phyloP scores from a whole-genome alignment of 1,140 invertebrate species.

The Solenopsis fugax region DNA sequence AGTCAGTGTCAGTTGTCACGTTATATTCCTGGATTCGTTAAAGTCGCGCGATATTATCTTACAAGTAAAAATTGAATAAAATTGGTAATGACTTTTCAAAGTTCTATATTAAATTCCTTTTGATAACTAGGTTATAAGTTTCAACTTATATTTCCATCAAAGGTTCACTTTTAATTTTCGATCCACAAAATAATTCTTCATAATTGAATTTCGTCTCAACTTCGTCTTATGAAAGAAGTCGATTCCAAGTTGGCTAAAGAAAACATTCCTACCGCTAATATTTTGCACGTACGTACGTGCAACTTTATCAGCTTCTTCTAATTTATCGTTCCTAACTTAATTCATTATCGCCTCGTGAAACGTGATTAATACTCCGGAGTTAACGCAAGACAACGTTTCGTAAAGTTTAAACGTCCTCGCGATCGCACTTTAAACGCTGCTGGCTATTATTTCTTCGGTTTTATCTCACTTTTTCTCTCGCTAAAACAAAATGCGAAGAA shows the following conservation, averaged over 20 bases:
- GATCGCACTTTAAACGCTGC: neutral
- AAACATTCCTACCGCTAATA: conserved; percentile 20
- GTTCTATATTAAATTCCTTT: conserved; percentile 31
- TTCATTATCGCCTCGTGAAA: conserved; percentile 2
- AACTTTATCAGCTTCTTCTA: neutral
- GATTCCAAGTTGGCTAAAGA: conserved; percentile 17
- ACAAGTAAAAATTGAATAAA: neutral
- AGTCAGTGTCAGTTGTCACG: neutral
- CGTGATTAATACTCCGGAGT: neutral
- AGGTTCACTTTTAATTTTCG: conserved; percentile 42
- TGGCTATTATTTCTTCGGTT: neutral
- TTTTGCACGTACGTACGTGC: neutral
- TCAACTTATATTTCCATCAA: conserved; percentile 18
- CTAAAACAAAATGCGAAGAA: neutral
- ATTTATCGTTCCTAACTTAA: conserved; percentile 21
- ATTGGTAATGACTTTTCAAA: conserved; percentile 34
- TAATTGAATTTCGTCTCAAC: conserved; percentile 34
- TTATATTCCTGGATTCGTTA: conserved; percentile 3
- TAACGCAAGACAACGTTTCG: neutral
- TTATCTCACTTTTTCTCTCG: neutral
- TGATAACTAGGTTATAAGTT: neutral
- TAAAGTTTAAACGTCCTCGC: neutral
- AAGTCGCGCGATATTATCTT: conserved; percentile 11
- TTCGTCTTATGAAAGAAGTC: neutral
- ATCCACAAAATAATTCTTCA: conserved; percentile 21